Evolutionary conservation across 2,888 invertebrate genomes (phyloP), one percentile per base, ranked within the genome.

Genomic region (Seira musarum): DNA sequence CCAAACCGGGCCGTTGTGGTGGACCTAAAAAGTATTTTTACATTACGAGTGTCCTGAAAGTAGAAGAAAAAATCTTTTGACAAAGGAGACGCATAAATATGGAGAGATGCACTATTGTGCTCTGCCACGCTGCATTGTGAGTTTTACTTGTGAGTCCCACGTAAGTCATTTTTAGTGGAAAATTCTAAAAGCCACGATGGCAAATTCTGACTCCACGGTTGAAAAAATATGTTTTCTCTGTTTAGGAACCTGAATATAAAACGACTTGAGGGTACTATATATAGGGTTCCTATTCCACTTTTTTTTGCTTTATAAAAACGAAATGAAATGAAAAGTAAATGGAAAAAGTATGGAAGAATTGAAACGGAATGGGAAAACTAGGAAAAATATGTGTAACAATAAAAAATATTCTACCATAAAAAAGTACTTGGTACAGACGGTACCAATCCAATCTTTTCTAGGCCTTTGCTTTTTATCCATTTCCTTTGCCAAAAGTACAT

Each of bases 341-440:
- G n/a, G n/a, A 66, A 66, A 25, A 19, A 8, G 66, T 17, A 66
- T 30, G 35, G 19, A 30, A 66, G 40, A 66, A 40, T 60, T 13
- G 66, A 66, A 66, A 66, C 40, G 66, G 25, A 63, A 63, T 63
- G 63, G 25, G 63, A 17, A 63, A 63, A 25, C 25, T 24, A 63
- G 63, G 60, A 66, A 66, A 66, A 66, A 66, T 66, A n/a, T n/a
- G n/a, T n/a, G 40, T 40, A 13, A 66, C 19, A 66, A 66, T 35
- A 66, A 66, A 63, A 35, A 30, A n/a, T 66, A 40, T 66, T 66
- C 66, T 30, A n/a, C n/a, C n/a, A n/a, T 40, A 40, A 40, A 66
- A 66, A 66, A 65, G 21, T 40, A 30, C 66, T 66, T 66, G 66
- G 35, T 30, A 30, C 66, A 66, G 35, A 35, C 40, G 66, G 35